Evolutionary conservation across 2,113 vertebrate species (phyloP).

Genomic region (Oreochromis aureus): DNA sequence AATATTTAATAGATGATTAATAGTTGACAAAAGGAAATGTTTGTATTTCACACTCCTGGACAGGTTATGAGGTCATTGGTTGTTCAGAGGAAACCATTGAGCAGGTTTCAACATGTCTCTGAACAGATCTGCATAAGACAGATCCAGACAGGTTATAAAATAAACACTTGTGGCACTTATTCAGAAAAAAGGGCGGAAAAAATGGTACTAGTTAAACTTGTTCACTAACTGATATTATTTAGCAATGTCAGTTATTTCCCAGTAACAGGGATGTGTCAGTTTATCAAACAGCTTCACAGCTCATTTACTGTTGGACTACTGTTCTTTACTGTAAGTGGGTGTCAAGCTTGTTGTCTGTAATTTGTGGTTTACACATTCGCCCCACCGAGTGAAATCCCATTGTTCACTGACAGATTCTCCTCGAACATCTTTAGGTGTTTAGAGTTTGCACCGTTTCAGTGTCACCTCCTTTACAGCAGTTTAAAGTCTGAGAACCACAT

Average conservation of each 20-base stretch:
- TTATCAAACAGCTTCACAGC: background rate
- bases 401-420: background rate
- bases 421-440: background rate
- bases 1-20: background rate
- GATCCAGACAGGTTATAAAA: background rate
- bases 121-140: background rate
- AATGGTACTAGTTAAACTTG: background rate
- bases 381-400: background rate
- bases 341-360: background rate
- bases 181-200: rapidly evolving
- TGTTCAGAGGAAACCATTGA: background rate
- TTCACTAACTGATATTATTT: background rate
- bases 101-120: background rate
- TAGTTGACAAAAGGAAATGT: background rate
- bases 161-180: rapidly evolving
- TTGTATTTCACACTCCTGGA: background rate
- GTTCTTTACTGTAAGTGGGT: background rate
- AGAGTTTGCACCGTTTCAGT: background rate
- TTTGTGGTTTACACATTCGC: background rate
- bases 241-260: background rate
- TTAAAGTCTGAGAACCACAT: background rate
- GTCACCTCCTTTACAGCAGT: background rate
- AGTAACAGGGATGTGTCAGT: background rate
- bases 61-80: background rate
- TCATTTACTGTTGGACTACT: background rate